These are phyloP conservation scores for Vipera latastei DNA, from an alignment of 2,797 vertebrate species.

Conservation along the genomic window DNA sequence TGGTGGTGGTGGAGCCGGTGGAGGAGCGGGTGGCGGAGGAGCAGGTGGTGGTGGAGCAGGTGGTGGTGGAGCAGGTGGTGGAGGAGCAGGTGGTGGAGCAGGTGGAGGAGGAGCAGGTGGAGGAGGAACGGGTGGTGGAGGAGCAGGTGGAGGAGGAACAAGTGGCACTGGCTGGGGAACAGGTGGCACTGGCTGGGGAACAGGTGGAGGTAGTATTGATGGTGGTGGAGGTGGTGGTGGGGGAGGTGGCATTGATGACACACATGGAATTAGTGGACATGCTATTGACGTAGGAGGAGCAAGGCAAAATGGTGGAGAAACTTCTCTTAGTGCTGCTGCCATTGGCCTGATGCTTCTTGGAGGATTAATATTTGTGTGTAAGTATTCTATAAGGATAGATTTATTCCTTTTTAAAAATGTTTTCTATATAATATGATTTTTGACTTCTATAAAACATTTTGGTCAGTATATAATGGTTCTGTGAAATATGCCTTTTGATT, in stretches of 20 bases:
- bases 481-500: neutral
- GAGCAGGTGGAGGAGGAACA: neutral
- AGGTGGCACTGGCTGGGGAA: neutral
- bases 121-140: neutral
- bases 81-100: neutral
- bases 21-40: neutral
- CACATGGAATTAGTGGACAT: neutral
- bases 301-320: slow-evolving; percentile 22
- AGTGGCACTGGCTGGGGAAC: neutral
- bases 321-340: slow-evolving; percentile 65
- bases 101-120: neutral
- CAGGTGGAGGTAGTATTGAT: fast-evolving
- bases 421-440: slow-evolving; percentile 21
- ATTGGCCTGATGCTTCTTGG: slow-evolving; percentile 76
- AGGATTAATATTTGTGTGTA: slow-evolving; percentile 74
- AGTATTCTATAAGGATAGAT: slow-evolving; percentile 53
- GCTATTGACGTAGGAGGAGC: neutral
- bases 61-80: fast-evolving
- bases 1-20: neutral
- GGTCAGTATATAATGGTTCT: neutral
- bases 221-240: fast-evolving
- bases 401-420: neutral
- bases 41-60: fast-evolving
- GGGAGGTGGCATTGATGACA: neutral
- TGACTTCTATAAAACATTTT: neutral